Evolutionary conservation across 30 jellyfish, hydroid and myxozoan species (phyloP), one percentile per base, ranked within the genome.

Genomic region (Hydra vulgaris): DNA sequence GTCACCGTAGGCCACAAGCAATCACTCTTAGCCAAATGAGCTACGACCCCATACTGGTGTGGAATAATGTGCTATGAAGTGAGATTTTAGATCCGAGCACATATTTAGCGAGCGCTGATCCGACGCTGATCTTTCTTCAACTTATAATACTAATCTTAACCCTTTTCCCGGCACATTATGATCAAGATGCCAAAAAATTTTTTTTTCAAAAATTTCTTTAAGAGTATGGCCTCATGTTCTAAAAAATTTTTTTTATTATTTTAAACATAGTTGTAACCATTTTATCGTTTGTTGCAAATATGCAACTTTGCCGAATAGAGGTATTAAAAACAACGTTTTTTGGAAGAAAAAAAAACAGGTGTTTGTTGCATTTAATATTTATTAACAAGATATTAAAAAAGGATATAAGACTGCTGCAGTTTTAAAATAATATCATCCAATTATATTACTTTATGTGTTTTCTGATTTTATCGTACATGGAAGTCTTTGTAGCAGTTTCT

Each of bases 401-500:
- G 61, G 61, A 40, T 40, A 40, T 40, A 40, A 40, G 61, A 40
- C 61, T 40, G 61, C 61, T 40, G 61, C 61, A 40, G 61, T 40
- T 40, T 40, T 40, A 40, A 40, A 40, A 40, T 40, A 40, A 40
- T 40, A 40, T 40, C 61, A 40, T 40, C 61, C 61, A 40, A 40
- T 40, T 40, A 40, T 40, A 40, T 40, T 40, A 40, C 61, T 40
- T 40, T 40, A 40, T 40, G 61, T 40, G 61, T 40, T 40, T 40
- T 40, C 61, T 40, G 61, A 40, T 68, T 68, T 68, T 68, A 68
- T 68, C 75, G 25, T 79, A 27, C 25, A 74, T 82, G 89, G 71
- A 70, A 82, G 85, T 77, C 87, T 20, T 53, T 55, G 85, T 71
- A 85, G 76, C 95, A 86, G 78, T 86, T 86, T 77, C 87, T 56